phyloP scores from a whole-genome alignment of 2,113 vertebrate species.

The Phalacrocorax pelagicus region DNA sequence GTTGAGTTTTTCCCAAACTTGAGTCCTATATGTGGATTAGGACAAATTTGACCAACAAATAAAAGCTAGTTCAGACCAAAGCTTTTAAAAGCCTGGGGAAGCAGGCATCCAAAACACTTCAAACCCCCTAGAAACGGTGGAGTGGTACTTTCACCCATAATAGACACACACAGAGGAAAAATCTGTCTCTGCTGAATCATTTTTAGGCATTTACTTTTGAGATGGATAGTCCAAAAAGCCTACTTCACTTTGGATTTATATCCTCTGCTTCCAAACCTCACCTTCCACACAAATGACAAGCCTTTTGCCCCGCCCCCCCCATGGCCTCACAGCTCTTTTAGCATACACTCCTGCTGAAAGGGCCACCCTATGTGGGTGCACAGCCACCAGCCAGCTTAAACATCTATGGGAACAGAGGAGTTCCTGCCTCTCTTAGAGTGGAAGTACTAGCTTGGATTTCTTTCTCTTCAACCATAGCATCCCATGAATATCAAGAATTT shows the following conservation, averaged over 20 bases:
- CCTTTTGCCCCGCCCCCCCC: no score
- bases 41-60: background rate
- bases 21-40: background rate
- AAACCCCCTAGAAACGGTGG: background rate
- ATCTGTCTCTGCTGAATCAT: accelerated
- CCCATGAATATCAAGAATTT: background rate
- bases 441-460: background rate
- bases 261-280: background rate
- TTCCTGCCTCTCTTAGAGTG: accelerated
- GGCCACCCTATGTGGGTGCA: accelerated
- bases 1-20: background rate
- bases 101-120: background rate
- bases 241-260: background rate
- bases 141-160: background rate
- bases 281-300: background rate
- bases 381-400: background rate
- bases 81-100: background rate
- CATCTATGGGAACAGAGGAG: accelerated
- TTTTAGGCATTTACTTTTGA: background rate
- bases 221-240: background rate
- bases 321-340: background rate
- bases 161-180: background rate
- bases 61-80: background rate
- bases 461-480: background rate
- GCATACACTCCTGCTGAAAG: background rate